Evolutionary conservation across 2,797 vertebrate species (phyloP), one percentile per base, ranked within the genome.

Genomic region (Scolopax rusticola): DNA sequence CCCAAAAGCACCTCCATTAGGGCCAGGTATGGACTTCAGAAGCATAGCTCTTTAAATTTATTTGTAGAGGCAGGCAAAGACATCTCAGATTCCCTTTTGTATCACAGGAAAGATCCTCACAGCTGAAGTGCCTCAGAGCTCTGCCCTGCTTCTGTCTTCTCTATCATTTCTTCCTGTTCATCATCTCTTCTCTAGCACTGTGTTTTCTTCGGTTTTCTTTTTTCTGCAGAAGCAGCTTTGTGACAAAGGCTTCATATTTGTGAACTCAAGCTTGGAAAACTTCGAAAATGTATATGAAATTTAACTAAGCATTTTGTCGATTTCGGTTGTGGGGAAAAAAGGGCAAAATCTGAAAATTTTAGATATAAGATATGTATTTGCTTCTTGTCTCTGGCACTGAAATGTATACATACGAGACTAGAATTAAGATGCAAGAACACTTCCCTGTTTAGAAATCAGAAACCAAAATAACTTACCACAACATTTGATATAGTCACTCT

Each of bases 101-200:
- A 89, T 87, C 48, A 51, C 4, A 75, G 60, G 53, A 70, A 83
- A 93, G 75, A 75, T 82, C 27, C 65, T 68, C 61, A 69, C 18
- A 95, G 63, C 33, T 90, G 67, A 95, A 79, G 33, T 77, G 78
- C 70, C 78, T 96, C 74, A 84, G 74, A 96, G 77, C 74, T 93
- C 77, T 94, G 91, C 19, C 74, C 90, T 92, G 91, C 64, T 94
- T 96, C 76, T 94, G 79, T 94, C 87, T 86, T 65, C 30, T 83
- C 68, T 81, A 25, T 73, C 36, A 7, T 86, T 50, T 82, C 50
- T 40, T 82, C n/a, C 47, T 84, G 43, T 53, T 90, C 36, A 68
- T 82, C 40, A 68, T 60, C 36, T 81, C 54, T 81, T 74, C 45
- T 56, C 41, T 33, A 81, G 20, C 54, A 53, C 23, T 48, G 18